These are phyloP conservation scores for Brassicogethes aeneus DNA, from an alignment of 2,888 invertebrate species.

Conservation along the genomic window DNA sequence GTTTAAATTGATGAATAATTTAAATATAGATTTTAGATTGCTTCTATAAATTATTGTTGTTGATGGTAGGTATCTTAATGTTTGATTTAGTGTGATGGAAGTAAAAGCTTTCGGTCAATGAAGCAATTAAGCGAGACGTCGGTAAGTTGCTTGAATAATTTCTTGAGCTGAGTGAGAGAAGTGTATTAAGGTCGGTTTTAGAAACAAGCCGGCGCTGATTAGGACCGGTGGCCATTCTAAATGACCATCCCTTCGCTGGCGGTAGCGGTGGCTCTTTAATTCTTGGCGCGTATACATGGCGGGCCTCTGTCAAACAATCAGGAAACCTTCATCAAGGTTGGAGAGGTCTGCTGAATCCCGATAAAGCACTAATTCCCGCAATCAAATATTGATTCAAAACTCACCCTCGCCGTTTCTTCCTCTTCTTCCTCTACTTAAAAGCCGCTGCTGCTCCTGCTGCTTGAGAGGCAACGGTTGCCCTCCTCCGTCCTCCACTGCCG, in stretches of 20 bases:
- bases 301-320: constrained; percentile 43
- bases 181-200: not conserved
- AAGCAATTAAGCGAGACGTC: not conserved
- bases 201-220: not conserved
- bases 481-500: too few species aligned
- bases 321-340: constrained; percentile 42
- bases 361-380: constrained; percentile 45
- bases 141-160: not conserved
- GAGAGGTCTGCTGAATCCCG: constrained; percentile 43
- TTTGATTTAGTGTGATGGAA: too few species aligned
- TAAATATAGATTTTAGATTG: too few species aligned
- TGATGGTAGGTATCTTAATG: too few species aligned
- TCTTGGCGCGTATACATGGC: constrained; percentile 41
- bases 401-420: constrained; percentile 37
- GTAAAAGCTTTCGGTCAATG: too few species aligned
- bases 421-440: constrained; percentile 20
- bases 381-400: constrained; percentile 46
- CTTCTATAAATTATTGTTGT: too few species aligned
- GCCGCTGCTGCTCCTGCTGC: not conserved
- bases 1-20: too few species aligned
- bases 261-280: constrained; percentile 31
- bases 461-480: too few species aligned
- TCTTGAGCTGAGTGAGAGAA: not conserved
- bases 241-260: not conserved
- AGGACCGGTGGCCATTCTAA: not conserved